Percentiles rank a stretch among this genome's conserved stretches.
phyloP scores from a whole-genome alignment of 2,797 vertebrate species.

The Synanceia verrucosa region DNA sequence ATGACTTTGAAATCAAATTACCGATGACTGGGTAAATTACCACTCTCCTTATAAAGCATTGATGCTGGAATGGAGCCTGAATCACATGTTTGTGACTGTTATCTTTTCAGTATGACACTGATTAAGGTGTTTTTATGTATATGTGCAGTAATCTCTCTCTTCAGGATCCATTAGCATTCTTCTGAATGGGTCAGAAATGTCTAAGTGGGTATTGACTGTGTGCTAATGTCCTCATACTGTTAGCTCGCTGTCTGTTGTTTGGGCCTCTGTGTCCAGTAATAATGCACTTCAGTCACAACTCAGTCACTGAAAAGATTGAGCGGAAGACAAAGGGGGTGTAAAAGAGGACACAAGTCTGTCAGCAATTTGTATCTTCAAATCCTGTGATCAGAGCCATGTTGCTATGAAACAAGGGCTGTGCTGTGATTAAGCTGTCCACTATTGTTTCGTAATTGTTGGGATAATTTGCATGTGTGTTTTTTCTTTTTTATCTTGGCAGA shows the following conservation, averaged over 20 bases:
- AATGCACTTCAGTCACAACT: constrained; percentile 38
- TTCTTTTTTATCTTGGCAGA: constrained; percentile 5
- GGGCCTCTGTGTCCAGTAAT: constrained; percentile 35
- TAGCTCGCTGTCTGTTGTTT: constrained; percentile 5
- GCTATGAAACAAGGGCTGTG: constrained; percentile 81
- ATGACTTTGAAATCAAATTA: constrained; percentile 26
- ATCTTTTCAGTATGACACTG: background rate
- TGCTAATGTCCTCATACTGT: constrained; percentile 11
- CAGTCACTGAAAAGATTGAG: constrained; percentile 41
- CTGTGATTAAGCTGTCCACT: constrained; percentile 83
- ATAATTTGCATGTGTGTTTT: constrained; percentile 74
- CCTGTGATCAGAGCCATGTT: constrained; percentile 73
- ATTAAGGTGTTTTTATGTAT: background rate
- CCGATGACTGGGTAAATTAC: background rate
- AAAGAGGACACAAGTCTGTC: constrained; percentile 69
- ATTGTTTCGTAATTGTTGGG: constrained; percentile 76
- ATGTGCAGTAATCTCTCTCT: background rate
- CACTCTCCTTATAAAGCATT: background rate
- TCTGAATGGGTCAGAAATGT: constrained; percentile 16
- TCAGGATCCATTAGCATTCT: background rate
- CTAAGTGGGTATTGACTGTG: constrained; percentile 1
- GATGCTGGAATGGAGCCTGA: constrained; percentile 13
- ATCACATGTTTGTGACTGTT: background rate
- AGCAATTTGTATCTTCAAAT: constrained; percentile 53
- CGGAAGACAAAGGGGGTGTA: constrained; percentile 47